Percentiles rank a stretch among this genome's conserved stretches.
phyloP scores from a whole-genome alignment of 2,113 vertebrate genomes.

The Hippocampus guttulatus region DNA sequence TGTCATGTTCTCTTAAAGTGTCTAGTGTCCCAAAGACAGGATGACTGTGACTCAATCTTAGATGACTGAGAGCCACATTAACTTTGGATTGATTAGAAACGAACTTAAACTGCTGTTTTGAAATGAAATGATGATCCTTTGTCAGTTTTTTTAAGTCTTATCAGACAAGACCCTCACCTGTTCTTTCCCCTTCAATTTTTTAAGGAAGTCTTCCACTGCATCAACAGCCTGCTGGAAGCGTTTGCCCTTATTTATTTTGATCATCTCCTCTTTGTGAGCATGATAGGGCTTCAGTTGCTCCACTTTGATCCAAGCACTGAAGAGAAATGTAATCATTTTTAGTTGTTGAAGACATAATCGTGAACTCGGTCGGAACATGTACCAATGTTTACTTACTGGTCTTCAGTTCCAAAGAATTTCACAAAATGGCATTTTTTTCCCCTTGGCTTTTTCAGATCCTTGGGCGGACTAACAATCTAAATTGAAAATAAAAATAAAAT shows the following conservation, averaged over 20 bases:
- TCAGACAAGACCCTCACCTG: conserved; percentile 68
- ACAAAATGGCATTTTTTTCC: conserved; percentile 99
- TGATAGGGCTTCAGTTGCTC: conserved; percentile 98
- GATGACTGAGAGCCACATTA: too few relatives aligned
- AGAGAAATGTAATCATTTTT: conserved; percentile 7
- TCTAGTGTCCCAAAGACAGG: too few relatives aligned
- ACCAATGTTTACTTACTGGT: conserved; percentile 82
- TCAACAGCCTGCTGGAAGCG: conserved; percentile 97
- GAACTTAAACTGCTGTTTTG: background rate
- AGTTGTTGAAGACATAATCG: background rate
- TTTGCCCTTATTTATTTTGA: conserved; percentile 98
- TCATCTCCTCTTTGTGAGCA: conserved; percentile 97
- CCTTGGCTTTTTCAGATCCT: conserved; percentile 96
- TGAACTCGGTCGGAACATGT: background rate
- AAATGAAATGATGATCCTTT: background rate
- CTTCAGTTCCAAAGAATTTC: conserved; percentile 99
- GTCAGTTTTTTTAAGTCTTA: background rate
- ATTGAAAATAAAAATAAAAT: conserved; percentile 17
- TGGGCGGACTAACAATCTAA: conserved; percentile 95
- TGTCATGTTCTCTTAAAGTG: too few relatives aligned
- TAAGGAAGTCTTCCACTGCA: conserved; percentile 94
- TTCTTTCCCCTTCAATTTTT: conserved; percentile 91
- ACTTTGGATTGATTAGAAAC: too few relatives aligned
- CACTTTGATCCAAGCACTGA: conserved; percentile 98
- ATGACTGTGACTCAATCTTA: too few relatives aligned